phyloP scores from a whole-genome alignment of 2,797 vertebrate genomes.

The Neomorphus geoffroyi region DNA sequence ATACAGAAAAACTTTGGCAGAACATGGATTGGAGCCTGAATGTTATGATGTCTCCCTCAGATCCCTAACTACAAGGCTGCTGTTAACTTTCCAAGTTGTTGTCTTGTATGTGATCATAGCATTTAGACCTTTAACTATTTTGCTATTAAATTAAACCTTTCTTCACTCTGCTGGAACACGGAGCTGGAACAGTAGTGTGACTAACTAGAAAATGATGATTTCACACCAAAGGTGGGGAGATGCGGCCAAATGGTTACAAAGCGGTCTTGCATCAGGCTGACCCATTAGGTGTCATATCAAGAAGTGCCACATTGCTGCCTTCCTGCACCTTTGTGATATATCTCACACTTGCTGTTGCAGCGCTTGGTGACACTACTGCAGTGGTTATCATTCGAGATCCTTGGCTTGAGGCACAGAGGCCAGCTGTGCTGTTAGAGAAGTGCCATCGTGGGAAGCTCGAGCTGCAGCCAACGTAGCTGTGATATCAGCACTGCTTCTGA shows the following conservation, averaged over 20 bases:
- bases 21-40: neutral
- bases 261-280: neutral
- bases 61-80: neutral
- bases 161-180: neutral
- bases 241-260: constrained; percentile 12
- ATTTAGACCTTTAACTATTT: neutral
- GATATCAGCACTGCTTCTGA: neutral
- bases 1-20: constrained; percentile 1
- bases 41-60: neutral
- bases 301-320: neutral
- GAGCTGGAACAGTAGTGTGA: neutral
- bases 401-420: neutral
- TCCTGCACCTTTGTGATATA: neutral
- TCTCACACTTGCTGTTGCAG: neutral
- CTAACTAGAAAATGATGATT: neutral
- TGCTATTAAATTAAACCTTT: neutral
- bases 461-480: neutral
- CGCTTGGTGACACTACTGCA: neutral
- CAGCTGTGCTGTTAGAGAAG: constrained; percentile 23
- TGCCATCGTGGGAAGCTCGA: constrained; percentile 23
- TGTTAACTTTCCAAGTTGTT: neutral
- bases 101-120: neutral
- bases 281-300: neutral
- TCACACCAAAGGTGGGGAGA: neutral
- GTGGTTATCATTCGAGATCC: rapidly evolving